Base-by-base conservation (phyloP, 2,888 invertebrate species). In the Eupithecia insigniata region DNA sequence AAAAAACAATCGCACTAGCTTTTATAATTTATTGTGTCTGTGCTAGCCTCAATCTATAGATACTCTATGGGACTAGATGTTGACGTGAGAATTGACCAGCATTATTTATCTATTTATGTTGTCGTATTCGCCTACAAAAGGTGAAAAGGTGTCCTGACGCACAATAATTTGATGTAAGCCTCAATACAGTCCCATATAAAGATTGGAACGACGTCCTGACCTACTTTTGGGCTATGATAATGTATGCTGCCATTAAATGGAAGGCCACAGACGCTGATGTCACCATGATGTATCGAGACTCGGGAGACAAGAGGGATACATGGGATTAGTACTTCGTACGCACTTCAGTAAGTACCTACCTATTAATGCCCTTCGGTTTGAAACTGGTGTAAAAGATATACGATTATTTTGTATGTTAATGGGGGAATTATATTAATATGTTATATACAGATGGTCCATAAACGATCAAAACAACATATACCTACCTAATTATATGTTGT, bases 251-350 rank as follows among this genome's bases (percentile, higher is more conserved):
- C 84, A 90, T 92, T 90, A 90, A 85, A 81, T 83, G 84, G 89
- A 91, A 92, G 91, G 91, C 87, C 92, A 83, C 84, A 88, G 87
- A 87, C 88, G 89, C 81, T 92, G 92, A 92, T 92, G 92, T 93
- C 92, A 93, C 90, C 90, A 83, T 89, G 89, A 92, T 92, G 90
- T 92, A 92, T 92, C 81, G 88, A 82, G 84, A 87, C 84, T 75
- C 73, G 58, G 22, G 46, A 51, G n/a, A 51, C 22, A 8, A 46
- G 43, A n/a, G 61, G 79, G 74, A 76, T 77, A 65, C 71, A 51
- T 64, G 75, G 89, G 90, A 90, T 91, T 89, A 91, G 43, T 87
- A 89, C 87, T 85, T 84, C 74, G 80, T 64, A 22, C 51, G 22
- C 66, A 61, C 66, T 55, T 74, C 39, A n/a, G 36, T 34, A 6